Evolutionary conservation across 2,888 invertebrate genomes (phyloP), one percentile per base, ranked within the genome.

Genomic region (Bellardia bayeri): DNA sequence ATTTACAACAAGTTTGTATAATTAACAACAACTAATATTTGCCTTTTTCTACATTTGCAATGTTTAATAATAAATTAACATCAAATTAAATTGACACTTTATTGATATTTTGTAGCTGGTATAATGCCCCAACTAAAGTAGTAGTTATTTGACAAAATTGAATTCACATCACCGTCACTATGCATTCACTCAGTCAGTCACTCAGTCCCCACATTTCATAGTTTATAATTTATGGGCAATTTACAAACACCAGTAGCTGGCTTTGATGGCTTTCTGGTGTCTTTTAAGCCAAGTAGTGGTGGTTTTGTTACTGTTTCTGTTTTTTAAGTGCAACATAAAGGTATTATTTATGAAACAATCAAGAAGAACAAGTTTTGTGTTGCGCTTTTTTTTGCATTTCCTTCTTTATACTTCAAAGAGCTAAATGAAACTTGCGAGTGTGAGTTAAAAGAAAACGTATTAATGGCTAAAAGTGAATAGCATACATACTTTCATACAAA

Each of bases 341-440:
- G 87, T 85, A 87, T 87, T 87, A 87, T 85, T 87, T 87, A 85
- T 87, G 87, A 85, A 87, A 87, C 87, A 85, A 85, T 87, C 87
- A 75, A 69, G 87, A 82, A 87, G 87, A 87, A 85, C 87, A 87
- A 87, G 87, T 87, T 85, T 82, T 37, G 0, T 6, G 33, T 78
- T 74, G 49, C 14, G 11, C 45, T 81, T 54, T n/a, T 9, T 33
- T 14, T 30, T 61, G 9, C 11, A 45, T 33, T 33, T 45, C 45
- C 23, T 23, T 23, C 23, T 23, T 23, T 9, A 11, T 3, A 56
- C 56, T 23, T 42, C 33, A 45, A 45, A 61, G 13, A 16, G 51
- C 33, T 64, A 13, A 64, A 37, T 51, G 71, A 7, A 33, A 40
- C 37, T 56, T 42, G 54, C 30, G 54, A n/a, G 37, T 45, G 74